Conservation (phyloP, 1,140 invertebrate species). For the Brachystomella parvula region DNA sequence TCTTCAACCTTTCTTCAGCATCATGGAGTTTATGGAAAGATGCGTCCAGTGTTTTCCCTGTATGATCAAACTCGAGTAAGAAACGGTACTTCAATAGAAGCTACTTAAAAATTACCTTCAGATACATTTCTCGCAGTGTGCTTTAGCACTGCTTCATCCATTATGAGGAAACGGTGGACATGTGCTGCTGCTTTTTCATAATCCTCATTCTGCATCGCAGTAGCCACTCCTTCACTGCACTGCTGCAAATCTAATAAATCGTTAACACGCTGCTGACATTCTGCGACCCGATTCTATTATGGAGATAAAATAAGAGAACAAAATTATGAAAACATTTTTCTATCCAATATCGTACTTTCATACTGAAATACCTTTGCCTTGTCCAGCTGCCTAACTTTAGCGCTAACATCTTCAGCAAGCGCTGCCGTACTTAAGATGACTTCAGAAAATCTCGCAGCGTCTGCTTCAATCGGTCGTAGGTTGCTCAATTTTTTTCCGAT, state of each 20-base stretch:
- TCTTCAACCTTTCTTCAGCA: conserved; percentile 66
- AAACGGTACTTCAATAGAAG: conserved; percentile 44
- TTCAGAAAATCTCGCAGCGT: conserved; percentile 65
- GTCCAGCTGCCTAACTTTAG: conserved; percentile 91
- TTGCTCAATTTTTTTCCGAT: conserved; percentile 59
- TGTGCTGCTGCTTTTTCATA: conserved; percentile 90
- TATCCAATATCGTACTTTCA: background rate
- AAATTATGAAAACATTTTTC: no score
- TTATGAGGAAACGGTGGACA: conserved; percentile 86
- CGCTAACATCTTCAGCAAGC: conserved; percentile 86
- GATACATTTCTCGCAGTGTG: conserved; percentile 65
- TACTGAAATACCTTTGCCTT: conserved; percentile 65
- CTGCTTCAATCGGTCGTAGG: conserved; percentile 57
- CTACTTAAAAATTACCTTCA: conserved; percentile 52
- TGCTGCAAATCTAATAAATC: conserved; percentile 92
- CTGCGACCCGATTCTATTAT: conserved; percentile 74
- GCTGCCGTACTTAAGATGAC: conserved; percentile 81
- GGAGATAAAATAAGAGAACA: conserved; percentile 26
- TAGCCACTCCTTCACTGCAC: conserved; percentile 89
- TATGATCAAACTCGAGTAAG: background rate
- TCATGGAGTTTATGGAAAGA: conserved; percentile 76
- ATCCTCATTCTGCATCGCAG: conserved; percentile 82
- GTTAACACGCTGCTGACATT: conserved; percentile 88
- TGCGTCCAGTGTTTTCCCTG: conserved; percentile 61
- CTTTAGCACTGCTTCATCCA: conserved; percentile 83